A percentile compares a stretch with the other conserved stretches of the same genome.
phyloP scores from a whole-genome alignment of 2,797 vertebrate genomes.

The Philypnodon macrostomus region DNA sequence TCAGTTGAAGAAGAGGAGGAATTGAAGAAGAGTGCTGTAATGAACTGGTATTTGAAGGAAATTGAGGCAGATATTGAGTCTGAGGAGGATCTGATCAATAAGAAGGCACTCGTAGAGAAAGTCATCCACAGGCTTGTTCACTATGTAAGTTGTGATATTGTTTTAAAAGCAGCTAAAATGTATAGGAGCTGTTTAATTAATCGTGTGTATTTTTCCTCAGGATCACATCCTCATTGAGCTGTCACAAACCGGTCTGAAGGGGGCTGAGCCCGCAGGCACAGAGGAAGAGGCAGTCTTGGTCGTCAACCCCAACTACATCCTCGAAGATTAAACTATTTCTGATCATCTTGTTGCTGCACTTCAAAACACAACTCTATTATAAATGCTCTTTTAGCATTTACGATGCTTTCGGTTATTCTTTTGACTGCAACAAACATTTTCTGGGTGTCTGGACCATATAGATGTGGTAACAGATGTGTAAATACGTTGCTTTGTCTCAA shows the following conservation, averaged over 20 bases:
- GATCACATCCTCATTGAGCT: conserved; percentile 96
- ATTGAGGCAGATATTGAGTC: conserved; percentile 97
- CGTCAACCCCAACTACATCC: conserved; percentile 94
- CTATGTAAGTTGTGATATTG: conserved; percentile 81
- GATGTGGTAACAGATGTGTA: conserved; percentile 69
- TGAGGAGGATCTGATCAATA: conserved; percentile 91
- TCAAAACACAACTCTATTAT: conserved; percentile 9
- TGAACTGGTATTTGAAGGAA: conserved; percentile 99
- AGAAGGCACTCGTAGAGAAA: conserved; percentile 94
- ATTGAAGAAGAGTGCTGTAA: conserved; percentile 87
- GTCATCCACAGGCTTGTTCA: conserved; percentile 93
- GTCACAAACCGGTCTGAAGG: conserved; percentile 85
- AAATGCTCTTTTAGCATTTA: no score
- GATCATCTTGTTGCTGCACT: neutral
- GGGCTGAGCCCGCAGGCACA: conserved; percentile 77
- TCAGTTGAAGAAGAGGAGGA: conserved; percentile 89
- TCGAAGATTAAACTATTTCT: conserved; percentile 82
- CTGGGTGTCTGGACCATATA: no score
- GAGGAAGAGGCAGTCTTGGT: conserved; percentile 87
- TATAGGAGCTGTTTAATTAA: neutral
- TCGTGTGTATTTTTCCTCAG: conserved; percentile 55
- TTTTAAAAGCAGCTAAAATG: neutral
- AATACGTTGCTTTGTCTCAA: conserved; percentile 55
- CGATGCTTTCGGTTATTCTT: conserved; percentile 28
- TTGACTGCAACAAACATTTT: conserved; percentile 40